Percentiles rank a stretch among this genome's conserved stretches.
Conservation (phyloP, 64 coral and sea anemone genomes). For the Catalaphyllia jardinei region DNA sequence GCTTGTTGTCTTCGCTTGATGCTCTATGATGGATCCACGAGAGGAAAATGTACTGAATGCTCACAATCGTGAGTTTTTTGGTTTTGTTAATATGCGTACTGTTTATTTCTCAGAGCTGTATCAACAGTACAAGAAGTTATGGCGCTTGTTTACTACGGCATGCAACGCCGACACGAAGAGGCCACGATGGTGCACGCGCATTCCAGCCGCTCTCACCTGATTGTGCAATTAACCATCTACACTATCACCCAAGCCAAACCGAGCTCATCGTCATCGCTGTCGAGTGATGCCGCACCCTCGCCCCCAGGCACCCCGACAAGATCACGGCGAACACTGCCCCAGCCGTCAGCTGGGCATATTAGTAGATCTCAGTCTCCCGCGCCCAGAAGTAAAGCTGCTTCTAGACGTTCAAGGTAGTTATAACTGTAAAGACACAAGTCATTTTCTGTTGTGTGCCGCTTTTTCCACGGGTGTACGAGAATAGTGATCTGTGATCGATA, state of each 20-base stretch:
- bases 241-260: constrained; percentile 66
- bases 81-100: not conserved
- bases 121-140: constrained; percentile 92
- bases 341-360: constrained; percentile 55
- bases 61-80: not conserved
- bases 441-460: too few species aligned
- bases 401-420: constrained; percentile 68
- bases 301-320: constrained; percentile 81
- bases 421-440: not conserved
- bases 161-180: constrained; percentile 91
- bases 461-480: too few species aligned
- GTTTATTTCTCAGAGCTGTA: constrained; percentile 54
- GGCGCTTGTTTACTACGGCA: constrained; percentile 91
- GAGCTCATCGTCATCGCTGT: constrained; percentile 45
- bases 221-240: constrained; percentile 94
- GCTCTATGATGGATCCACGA: too few species aligned
- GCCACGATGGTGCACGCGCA: constrained; percentile 99
- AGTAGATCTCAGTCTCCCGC: constrained; percentile 91
- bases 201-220: constrained; percentile 96
- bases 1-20: too few species aligned
- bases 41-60: too few species aligned
- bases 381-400: constrained; percentile 45
- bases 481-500: too few species aligned
- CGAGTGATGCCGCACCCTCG: constrained; percentile 77
- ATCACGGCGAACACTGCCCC: constrained; percentile 78